Evolutionary conservation across 2,888 invertebrate genomes (phyloP), one percentile per base, ranked within the genome.

Genomic region (Amphimallon solstitiale): DNA sequence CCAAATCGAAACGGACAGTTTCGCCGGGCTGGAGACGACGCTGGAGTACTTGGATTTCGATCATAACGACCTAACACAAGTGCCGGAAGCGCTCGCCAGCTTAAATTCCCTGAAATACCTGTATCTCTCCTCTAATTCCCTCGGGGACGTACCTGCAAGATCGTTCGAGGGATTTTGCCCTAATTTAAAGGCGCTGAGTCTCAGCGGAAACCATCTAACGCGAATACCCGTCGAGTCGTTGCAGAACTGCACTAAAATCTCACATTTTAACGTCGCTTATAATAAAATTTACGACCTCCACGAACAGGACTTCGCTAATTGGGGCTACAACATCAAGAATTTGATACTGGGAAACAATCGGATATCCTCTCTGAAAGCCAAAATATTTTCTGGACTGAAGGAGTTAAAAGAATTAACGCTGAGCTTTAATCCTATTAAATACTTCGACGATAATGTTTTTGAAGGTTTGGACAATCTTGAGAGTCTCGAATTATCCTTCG

Each of bases 251-350:
- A 88, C 89, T 60, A 88, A 90, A 76, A 85, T 95, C 63, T 87
- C 92, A n/a, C 94, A 95, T 83, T 87, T 95, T 72, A 95, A 95
- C 82, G 87, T 95, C 77, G 95, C 93, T 68, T 95, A 94, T 82
- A 95, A 95, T 81, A 90, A 90, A 79, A 93, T 95, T 77, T 86
- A 88, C 71, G 90, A 92, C 78, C 88, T 94, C 73, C 87, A 88
- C 72, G 88, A 90, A 67, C 89, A 90, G 70, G 92, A 94, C 79
- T 93, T 95, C 78, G 82, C 84, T 9, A 87, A 88, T 68, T 95
- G 94, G 93, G 92, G 92, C 23, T 86, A 86, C 65, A 90, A 90
- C 74, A 84, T 95, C 62, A 91, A 90, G 78, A 94, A 93, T 72
- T 86, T 95, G 68, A 86, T 94, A 73, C 84, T 95, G 74, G 87